These are phyloP conservation scores for Sesamia inferens DNA, from an alignment of 2,888 invertebrate species.

Conservation along the genomic window DNA sequence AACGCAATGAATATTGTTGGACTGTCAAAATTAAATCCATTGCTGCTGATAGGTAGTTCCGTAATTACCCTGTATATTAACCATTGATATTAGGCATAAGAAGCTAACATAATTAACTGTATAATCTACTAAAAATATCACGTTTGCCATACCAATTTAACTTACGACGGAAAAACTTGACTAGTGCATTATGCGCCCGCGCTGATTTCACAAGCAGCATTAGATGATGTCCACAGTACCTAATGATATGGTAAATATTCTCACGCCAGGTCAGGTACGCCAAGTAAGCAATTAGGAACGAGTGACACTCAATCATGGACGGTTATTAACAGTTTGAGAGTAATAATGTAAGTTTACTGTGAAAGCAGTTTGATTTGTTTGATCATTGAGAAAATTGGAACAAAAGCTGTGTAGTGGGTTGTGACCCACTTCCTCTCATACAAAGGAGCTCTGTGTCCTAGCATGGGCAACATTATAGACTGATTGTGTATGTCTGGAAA, in stretches of 20 bases:
- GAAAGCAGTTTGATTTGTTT: neutral
- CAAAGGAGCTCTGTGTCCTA: too few relatives aligned
- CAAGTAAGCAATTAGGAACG: conserved; percentile 33
- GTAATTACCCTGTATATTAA: too few relatives aligned
- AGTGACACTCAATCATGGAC: conserved; percentile 22
- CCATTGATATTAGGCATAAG: neutral
- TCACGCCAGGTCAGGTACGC: conserved; percentile 44
- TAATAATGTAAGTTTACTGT: conserved; percentile 1
- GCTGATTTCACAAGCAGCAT: conserved; percentile 48
- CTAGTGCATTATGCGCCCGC: neutral
- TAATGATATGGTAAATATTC: conserved; percentile 59
- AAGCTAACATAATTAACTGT: neutral
- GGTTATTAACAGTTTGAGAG: conserved; percentile 2
- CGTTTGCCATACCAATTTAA: neutral
- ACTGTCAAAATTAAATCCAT: too few relatives aligned
- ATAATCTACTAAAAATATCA: neutral
- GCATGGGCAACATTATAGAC: too few relatives aligned
- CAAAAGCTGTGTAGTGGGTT: too few relatives aligned
- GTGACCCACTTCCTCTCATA: too few relatives aligned
- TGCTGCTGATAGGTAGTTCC: too few relatives aligned
- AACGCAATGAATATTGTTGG: too few relatives aligned
- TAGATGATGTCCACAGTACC: conserved; percentile 37
- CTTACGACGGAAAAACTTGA: neutral
- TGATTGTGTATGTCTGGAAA: neutral
- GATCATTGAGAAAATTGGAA: neutral